Base-by-base conservation (phyloP, 2,888 invertebrate species). In the Habroteleia sp. region DNA sequence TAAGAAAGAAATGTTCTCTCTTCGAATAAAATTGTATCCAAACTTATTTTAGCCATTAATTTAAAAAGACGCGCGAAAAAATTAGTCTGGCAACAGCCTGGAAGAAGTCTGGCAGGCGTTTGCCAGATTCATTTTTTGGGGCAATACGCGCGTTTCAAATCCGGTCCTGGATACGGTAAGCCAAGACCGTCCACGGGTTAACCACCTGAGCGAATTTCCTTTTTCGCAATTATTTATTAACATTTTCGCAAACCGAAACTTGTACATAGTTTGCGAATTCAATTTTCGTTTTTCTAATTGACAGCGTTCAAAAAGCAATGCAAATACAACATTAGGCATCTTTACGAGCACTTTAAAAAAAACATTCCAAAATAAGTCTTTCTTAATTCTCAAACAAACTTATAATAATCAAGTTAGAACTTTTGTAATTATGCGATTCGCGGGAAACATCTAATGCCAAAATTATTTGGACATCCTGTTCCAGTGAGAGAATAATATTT, bases 401-500 rank as follows among this genome's bases (percentile, higher is more conserved):
- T n/a, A n/a, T n/a, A n/a, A n/a, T n/a, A n/a, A n/a, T n/a, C n/a
- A n/a, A n/a, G n/a, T n/a, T n/a, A n/a, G n/a, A n/a, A n/a, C n/a
- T n/a, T n/a, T n/a, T 73, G 77, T 78, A 79, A 79, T 79, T 79
- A 79, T 81, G 76, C 77, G 69, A 78, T 66, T 71, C 35, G 62
- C 58, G 58, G 44, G 60, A 44, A 33, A 58, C 44, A 63, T 42
- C 41, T 50, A 48, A 50, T 13, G 31, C 50, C 25, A 41, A 50
- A 63, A 65, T 54, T 35, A 8, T 50, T 65, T 46, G 46, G 27
- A 46, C 13, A 35, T 25, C 44, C 44, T 35, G 44, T 8, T 42
- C 13, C 31, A 20, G 37, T 27, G 17, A 20, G 16, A 35, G 39
- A 56, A 33, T 17, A 39, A 20, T 8, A 58, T 7, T 17, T 42